Evolutionary conservation across 2,888 invertebrate species (phyloP).

Genomic region (Phymatocera aterrima): DNA sequence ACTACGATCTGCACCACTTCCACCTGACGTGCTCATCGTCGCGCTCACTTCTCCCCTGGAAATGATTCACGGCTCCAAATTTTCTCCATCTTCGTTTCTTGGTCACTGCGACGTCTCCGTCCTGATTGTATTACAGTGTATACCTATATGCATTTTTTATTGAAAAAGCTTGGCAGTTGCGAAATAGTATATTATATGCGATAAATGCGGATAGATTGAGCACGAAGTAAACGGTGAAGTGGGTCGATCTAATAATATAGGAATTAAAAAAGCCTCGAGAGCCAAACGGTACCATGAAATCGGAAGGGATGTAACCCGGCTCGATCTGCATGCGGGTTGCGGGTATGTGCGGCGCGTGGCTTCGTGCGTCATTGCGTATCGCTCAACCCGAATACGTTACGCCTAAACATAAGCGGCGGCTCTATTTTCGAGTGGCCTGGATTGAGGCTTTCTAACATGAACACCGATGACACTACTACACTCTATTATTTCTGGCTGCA

Average conservation of each 20-base stretch:
- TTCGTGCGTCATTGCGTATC: constrained; percentile 56
- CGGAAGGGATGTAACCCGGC: constrained; percentile 2
- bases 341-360: constrained; percentile 8
- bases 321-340: not conserved
- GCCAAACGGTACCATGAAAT: not conserved
- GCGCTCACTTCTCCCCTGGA: not conserved
- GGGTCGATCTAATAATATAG: constrained; percentile 45
- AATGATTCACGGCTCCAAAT: constrained; percentile 16
- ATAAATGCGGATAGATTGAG: not conserved
- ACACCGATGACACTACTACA: constrained; percentile 47
- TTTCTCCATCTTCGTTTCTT: not conserved
- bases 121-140: not conserved
- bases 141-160: not conserved
- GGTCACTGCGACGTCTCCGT: not conserved
- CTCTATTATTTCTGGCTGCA: constrained; percentile 57
- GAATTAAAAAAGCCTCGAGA: not conserved
- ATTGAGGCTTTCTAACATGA: constrained; percentile 52
- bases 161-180: not conserved
- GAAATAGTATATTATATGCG: not conserved
- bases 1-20: too few relatives aligned
- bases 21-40: not conserved
- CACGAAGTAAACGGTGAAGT: constrained; percentile 34
- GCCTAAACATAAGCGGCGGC: constrained; percentile 56
- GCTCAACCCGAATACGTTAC: constrained; percentile 55
- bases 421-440: constrained; percentile 67